phyloP scores from a whole-genome alignment of 1,140 invertebrate genomes.

The Camponotus pennsylvanicus region DNA sequence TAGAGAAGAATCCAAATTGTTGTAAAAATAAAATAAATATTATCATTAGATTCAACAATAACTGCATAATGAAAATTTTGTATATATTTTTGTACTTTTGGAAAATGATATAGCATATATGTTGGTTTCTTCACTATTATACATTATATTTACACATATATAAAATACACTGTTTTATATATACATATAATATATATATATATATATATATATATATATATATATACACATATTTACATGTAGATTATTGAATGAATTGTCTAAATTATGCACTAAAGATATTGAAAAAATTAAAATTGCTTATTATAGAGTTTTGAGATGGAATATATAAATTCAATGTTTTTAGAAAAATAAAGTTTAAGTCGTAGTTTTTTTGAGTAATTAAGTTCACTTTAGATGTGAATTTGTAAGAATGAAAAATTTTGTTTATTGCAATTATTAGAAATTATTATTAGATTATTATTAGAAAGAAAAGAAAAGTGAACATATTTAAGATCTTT shows the following conservation, averaged over 20 bases:
- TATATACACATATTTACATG: no score
- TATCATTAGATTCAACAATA: constrained; percentile 6
- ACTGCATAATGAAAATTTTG: background rate
- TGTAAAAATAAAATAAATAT: constrained; percentile 7
- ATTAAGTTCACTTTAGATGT: no score
- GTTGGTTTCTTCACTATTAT: background rate
- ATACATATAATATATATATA: constrained; percentile 10
- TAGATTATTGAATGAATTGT: no score
- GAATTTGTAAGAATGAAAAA: no score
- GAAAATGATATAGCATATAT: constrained; percentile 9
- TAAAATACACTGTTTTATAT: constrained; percentile 1
- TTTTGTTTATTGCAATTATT: background rate
- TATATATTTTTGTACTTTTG: constrained; percentile 37
- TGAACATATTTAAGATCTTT: background rate
- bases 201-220: constrained; percentile 5
- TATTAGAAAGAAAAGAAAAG: no score
- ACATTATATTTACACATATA: background rate
- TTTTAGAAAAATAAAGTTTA: no score
- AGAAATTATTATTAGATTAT: no score
- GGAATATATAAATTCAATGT: no score
- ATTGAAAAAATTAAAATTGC: no score
- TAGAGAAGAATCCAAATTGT: background rate
- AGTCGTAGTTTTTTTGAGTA: no score
- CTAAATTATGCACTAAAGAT: no score
- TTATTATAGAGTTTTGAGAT: no score